These are phyloP conservation scores for Drosophila percnosoma DNA, from an alignment of 2,888 invertebrate species.

Conservation along the genomic window DNA sequence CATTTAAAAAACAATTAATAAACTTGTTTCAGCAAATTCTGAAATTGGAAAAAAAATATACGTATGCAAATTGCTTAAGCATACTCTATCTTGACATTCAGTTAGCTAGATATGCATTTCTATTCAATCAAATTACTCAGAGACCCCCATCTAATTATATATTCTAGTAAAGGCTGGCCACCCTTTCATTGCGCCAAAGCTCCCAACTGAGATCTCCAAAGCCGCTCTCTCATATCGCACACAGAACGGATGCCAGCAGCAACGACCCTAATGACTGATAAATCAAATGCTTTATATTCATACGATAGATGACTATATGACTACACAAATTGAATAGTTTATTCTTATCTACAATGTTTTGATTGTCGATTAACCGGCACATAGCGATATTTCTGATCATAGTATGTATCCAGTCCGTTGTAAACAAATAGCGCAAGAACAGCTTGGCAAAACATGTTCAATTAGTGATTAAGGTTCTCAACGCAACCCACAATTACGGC, in stretches of 20 bases:
- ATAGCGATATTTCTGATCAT: constrained; percentile 5
- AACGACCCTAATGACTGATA: constrained; percentile 45
- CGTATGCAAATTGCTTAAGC: background rate
- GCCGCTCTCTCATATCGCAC: constrained; percentile 16
- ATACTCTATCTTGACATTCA: constrained; percentile 1
- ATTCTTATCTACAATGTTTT: background rate
- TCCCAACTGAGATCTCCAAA: constrained; percentile 16
- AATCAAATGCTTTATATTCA: constrained; percentile 3
- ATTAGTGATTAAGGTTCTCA: constrained; percentile 21
- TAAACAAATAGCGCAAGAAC: constrained; percentile 7
- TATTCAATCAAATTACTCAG: background rate
- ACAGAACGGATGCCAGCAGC: constrained; percentile 41
- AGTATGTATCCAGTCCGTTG: background rate
- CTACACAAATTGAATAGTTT: constrained; percentile 10
- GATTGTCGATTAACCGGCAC: constrained; percentile 1
- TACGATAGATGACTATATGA: constrained; percentile 2
- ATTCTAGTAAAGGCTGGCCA: constrained; percentile 4
- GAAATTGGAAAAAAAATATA: background rate
- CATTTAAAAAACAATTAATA: background rate
- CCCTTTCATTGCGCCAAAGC: constrained; percentile 1
- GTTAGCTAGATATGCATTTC: background rate
- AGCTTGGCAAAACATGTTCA: constrained; percentile 4
- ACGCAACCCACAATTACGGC: constrained; percentile 47
- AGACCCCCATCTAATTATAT: background rate
- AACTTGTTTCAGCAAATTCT: background rate